Conservation (phyloP, 2,113 vertebrate species). For the Mystacornis crossleyi region DNA sequence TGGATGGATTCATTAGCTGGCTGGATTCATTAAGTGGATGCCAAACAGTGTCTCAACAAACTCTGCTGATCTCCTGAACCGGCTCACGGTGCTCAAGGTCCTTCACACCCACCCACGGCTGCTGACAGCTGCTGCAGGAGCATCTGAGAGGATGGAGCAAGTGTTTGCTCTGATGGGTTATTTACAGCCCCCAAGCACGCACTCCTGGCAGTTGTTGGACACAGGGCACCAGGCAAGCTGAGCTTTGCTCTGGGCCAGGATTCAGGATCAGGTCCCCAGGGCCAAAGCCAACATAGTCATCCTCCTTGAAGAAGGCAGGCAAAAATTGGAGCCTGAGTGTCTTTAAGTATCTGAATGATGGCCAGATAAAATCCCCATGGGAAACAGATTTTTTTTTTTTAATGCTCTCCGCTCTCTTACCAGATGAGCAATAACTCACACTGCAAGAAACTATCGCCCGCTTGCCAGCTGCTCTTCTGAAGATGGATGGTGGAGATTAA, state of each 20-base stretch:
- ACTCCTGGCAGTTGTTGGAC: neutral
- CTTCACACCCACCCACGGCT: neutral
- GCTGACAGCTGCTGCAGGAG: neutral
- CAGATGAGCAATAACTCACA: conserved; percentile 65
- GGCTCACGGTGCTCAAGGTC: neutral
- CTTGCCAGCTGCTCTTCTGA: conserved; percentile 62
- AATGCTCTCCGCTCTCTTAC: conserved; percentile 19
- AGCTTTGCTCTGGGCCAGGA: neutral
- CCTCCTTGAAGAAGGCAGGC: neutral
- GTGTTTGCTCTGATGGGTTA: neutral
- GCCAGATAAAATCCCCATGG: conserved; percentile 37
- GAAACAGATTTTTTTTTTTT: conserved; percentile 18
- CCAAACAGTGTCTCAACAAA: neutral
- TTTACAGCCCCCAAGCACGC: neutral
- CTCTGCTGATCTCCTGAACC: neutral
- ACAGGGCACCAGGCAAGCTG: neutral
- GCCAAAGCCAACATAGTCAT: neutral
- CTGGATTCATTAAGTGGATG: neutral
- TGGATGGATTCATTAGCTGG: neutral
- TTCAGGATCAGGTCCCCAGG: neutral
- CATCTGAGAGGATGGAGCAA: neutral
- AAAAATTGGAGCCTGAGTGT: neutral
- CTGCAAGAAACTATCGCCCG: conserved; percentile 35
- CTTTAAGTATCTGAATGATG: conserved; percentile 33
- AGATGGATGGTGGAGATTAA: conserved; percentile 57